phyloP scores from a whole-genome alignment of 2,113 vertebrate species.

The Siniperca chuatsi region DNA sequence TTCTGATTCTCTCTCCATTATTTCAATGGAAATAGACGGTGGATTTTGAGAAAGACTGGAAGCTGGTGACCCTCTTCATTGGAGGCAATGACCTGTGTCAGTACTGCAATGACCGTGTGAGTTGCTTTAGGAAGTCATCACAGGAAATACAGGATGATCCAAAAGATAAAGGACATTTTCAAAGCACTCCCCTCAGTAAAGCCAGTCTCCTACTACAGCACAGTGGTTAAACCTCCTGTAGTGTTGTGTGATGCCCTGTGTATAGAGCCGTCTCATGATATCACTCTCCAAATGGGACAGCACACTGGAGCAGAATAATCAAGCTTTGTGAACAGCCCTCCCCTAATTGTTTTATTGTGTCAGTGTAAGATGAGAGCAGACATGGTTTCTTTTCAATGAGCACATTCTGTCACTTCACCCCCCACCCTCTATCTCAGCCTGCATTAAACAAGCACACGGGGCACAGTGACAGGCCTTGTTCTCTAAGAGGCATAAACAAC shows the following conservation, averaged over 20 bases:
- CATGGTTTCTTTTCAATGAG: constrained; percentile 70
- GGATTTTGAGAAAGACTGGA: constrained; percentile 93
- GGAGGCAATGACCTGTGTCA: constrained; percentile 93
- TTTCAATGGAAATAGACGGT: constrained; percentile 82
- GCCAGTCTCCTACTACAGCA: neutral
- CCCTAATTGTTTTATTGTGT: constrained; percentile 73
- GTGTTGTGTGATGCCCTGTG: constrained; percentile 45
- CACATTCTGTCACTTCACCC: constrained; percentile 67
- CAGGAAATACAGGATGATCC: neutral
- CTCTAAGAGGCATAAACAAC: constrained; percentile 68
- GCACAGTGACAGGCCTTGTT: constrained; percentile 73
- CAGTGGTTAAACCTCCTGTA: constrained; percentile 6
- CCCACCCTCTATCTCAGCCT: constrained; percentile 43
- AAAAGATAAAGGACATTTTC: neutral
- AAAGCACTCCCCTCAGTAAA: neutral
- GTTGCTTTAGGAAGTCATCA: constrained; percentile 42
- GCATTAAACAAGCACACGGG: constrained; percentile 54
- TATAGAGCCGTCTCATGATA: constrained; percentile 66
- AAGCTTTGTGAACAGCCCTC: constrained; percentile 65
- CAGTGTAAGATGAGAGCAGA: constrained; percentile 75
- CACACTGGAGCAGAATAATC: constrained; percentile 68
- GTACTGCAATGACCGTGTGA: constrained; percentile 91
- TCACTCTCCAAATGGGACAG: constrained; percentile 56
- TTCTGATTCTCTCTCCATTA: constrained; percentile 20
- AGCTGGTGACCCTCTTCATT: constrained; percentile 93